Percentiles rank a stretch among this genome's conserved stretches.
phyloP scores from a whole-genome alignment of 2,888 invertebrate species.

The Drosophila algonquin region DNA sequence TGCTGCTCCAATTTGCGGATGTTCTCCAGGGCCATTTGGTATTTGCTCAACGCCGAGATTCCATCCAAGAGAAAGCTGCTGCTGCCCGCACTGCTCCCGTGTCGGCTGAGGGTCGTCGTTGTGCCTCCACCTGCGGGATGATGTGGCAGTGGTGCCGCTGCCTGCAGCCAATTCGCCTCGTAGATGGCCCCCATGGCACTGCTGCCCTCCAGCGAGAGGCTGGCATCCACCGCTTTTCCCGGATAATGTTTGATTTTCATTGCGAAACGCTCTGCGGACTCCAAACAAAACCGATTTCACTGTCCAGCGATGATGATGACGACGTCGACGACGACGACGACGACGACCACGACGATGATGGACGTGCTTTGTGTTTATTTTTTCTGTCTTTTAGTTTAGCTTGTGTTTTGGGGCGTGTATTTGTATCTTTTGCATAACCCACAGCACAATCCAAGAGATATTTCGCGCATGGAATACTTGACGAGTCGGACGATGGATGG shows the following conservation, averaged over 20 bases:
- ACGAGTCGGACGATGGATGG: conserved; percentile 56
- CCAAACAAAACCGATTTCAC: conserved; percentile 56
- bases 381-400: conserved; percentile 17
- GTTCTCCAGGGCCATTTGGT: conserved; percentile 85
- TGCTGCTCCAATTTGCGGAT: conserved; percentile 85
- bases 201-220: conserved; percentile 88
- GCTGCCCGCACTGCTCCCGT: conserved; percentile 58
- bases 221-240: conserved; percentile 90
- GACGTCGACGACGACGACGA: not conserved
- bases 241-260: conserved; percentile 95
- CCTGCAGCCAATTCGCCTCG: conserved; percentile 93
- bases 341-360: conserved; percentile 21
- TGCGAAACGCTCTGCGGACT: conserved; percentile 27
- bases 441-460: conserved; percentile 37
- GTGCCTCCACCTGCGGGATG: conserved; percentile 19
- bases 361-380: conserved; percentile 63
- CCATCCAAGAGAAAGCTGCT: conserved; percentile 77
- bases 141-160: conserved; percentile 67
- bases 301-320: conserved; percentile 37
- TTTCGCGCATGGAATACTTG: conserved; percentile 74
- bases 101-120: conserved; percentile 45
- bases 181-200: conserved; percentile 91
- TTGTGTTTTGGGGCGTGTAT: conserved; percentile 35
- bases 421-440: conserved; percentile 66
- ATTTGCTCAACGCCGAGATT: conserved; percentile 85